These are phyloP conservation scores for Brachypalpus laphriformis DNA, from an alignment of 2,888 invertebrate species.

Conservation along the genomic window DNA sequence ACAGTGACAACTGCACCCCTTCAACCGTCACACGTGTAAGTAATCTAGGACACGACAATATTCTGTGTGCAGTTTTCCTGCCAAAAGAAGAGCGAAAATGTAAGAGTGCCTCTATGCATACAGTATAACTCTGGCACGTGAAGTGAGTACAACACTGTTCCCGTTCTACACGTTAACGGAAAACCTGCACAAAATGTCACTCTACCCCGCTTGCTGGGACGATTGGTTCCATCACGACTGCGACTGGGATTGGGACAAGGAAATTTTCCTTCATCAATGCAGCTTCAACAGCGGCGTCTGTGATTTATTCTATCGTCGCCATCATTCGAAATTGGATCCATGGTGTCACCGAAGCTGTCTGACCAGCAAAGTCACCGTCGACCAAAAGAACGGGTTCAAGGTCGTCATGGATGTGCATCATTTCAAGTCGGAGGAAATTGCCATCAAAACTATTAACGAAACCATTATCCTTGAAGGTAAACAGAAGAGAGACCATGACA, in stretches of 20 bases:
- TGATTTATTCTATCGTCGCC: conserved; percentile 45
- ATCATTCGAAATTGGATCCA: conserved; percentile 51
- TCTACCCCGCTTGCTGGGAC: conserved; percentile 40
- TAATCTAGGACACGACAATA: conserved; percentile 42
- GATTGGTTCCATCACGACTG: conserved; percentile 52
- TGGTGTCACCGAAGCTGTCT: conserved; percentile 81
- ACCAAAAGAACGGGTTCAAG: conserved; percentile 80
- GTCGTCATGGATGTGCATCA: conserved; percentile 80
- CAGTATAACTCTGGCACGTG: conserved; percentile 40
- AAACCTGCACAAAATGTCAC: conserved; percentile 18
- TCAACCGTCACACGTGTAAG: conserved; percentile 7
- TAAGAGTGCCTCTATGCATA: background rate
- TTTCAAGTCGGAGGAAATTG: conserved; percentile 79
- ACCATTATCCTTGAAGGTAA: conserved; percentile 79
- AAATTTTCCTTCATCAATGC: conserved; percentile 29
- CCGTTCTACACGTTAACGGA: background rate
- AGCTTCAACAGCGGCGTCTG: conserved; percentile 17
- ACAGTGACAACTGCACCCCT: conserved; percentile 20
- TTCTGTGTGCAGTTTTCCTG: conserved; percentile 23
- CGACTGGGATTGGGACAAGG: conserved; percentile 47
- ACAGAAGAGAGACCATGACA: conserved; percentile 78
- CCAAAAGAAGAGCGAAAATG: conserved; percentile 47
- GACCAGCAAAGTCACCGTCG: conserved; percentile 78
- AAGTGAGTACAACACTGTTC: conserved; percentile 39
- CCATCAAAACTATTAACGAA: conserved; percentile 79